Evolutionary conservation across 2,113 vertebrate species (phyloP), one percentile per base, ranked within the genome.

Genomic region (Acinonyx jubatus): DNA sequence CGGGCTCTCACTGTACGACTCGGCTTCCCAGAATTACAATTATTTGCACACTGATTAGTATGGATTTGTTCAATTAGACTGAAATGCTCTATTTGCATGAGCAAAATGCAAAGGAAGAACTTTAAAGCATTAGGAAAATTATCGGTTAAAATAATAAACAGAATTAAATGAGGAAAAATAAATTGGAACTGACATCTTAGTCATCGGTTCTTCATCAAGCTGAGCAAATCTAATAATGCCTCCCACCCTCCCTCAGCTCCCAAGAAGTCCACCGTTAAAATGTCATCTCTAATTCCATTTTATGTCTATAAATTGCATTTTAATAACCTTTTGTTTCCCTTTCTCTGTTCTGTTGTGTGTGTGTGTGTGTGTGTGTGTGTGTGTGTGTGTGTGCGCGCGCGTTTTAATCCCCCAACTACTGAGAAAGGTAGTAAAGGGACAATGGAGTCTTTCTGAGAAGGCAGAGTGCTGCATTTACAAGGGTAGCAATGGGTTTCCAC

Each of bases 211-310:
- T 96, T 91, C 96, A 98, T 97, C 79, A 97, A 92, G 93, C 92
- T 71, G 57, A 96, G 96, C 91, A 98, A 98, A 98, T 97, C 92
- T 98, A 98, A 95, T 80, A 96, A 97, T 18, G 48, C 88, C 87
- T 95, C 74, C 88, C 96, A 96, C 97, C 81, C 61, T 96, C 83
- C 96, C 95, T 88, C 21, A 61, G 95, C 84, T 80, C 97, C 92
- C 98, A 89, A 97, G 98, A 94, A 98, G 84, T n/a, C 93, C 69
- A 93, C 52, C 4, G 16, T 97, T 98, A 98, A 98, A 98, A 98
- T 71, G 91, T 55, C 91, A 97, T 82, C 74, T 94, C 83, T 61
- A 85, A 98, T 97, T 98, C 87, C 91, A 76, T 97, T 97, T 97
- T 84, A 33, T 85, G 97, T 90, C 0, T 1, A 93, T 95, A 98